These are phyloP conservation scores for Verasper variegatus DNA, from an alignment of 2,113 vertebrate genomes.

Conservation along the genomic window DNA sequence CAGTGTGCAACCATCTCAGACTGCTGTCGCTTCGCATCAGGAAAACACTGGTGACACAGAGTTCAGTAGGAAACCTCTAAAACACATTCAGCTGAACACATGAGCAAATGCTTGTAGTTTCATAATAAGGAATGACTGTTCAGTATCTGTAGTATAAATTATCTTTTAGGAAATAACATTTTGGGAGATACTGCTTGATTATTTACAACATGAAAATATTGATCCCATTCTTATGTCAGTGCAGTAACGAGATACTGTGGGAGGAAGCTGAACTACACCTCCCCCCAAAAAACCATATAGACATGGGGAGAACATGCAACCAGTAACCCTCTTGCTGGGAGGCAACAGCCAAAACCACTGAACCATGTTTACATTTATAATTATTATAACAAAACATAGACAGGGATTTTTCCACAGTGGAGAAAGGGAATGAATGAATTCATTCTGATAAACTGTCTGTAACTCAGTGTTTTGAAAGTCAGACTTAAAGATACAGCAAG, in stretches of 20 bases:
- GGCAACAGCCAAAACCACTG: background rate
- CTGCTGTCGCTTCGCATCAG: slow-evolving; percentile 7
- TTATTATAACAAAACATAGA: background rate
- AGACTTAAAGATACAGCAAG: background rate
- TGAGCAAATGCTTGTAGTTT: background rate
- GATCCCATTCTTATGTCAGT: too few species aligned
- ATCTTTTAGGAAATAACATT: too few species aligned
- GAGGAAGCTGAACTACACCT: too few species aligned
- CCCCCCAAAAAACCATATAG: too few species aligned
- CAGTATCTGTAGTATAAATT: too few species aligned
- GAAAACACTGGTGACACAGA: background rate
- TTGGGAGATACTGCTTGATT: too few species aligned
- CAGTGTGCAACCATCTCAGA: slow-evolving; percentile 13
- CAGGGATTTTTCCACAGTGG: background rate
- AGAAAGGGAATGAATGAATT: background rate
- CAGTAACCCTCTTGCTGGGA: too few species aligned
- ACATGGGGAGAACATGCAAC: too few species aligned
- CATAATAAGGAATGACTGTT: background rate
- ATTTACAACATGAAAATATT: too few species aligned
- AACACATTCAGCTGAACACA: background rate
- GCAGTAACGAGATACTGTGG: too few species aligned
- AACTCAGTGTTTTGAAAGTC: background rate
- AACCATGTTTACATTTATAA: too few species aligned
- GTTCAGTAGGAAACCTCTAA: slow-evolving; percentile 8
- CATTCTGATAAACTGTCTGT: background rate